phyloP scores from a whole-genome alignment of 2,797 vertebrate species.

The Centroberyx gerrardi region DNA sequence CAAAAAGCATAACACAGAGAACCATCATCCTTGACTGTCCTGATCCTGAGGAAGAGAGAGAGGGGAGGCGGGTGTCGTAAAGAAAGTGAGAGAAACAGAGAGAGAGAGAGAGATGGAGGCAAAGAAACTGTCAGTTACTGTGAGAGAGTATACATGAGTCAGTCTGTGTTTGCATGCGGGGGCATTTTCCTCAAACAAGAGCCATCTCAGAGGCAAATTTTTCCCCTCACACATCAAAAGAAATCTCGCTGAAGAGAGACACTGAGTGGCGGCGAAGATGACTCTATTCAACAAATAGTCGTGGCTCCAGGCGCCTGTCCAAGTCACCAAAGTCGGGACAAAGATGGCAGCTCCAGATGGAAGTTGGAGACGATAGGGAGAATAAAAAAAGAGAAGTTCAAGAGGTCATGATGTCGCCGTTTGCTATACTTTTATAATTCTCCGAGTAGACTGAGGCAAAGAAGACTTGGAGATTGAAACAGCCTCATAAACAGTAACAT shows the following conservation, averaged over 20 bases:
- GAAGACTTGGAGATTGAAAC: neutral
- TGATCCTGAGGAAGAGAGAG: conserved; percentile 19
- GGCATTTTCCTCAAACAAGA: conserved; percentile 66
- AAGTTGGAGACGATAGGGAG: conserved; percentile 26
- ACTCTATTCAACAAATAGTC: conserved; percentile 58
- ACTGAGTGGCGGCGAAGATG: conserved; percentile 59
- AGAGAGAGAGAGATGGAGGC: conserved; percentile 11
- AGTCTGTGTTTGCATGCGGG: conserved; percentile 62
- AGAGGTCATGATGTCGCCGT: conserved; percentile 21
- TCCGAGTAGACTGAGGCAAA: neutral
- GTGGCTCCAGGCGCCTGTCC: conserved; percentile 48
- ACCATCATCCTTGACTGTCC: neutral
- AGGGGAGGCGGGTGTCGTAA: neutral
- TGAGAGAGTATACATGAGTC: conserved; percentile 52
- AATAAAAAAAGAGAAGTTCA: conserved; percentile 22
- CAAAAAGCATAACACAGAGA: conserved; percentile 5
- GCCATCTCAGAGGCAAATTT: conserved; percentile 58
- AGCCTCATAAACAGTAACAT: neutral
- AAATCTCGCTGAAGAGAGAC: conserved; percentile 57
- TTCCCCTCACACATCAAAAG: conserved; percentile 55
- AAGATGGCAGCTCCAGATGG: conserved; percentile 27
- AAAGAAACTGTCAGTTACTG: conserved; percentile 42
- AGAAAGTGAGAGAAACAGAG: conserved; percentile 18
- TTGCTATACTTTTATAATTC: neutral
- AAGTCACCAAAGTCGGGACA: conserved; percentile 16